Evolutionary conservation across 2,797 vertebrate genomes (phyloP).

Genomic region (Molossus alvarezi): DNA sequence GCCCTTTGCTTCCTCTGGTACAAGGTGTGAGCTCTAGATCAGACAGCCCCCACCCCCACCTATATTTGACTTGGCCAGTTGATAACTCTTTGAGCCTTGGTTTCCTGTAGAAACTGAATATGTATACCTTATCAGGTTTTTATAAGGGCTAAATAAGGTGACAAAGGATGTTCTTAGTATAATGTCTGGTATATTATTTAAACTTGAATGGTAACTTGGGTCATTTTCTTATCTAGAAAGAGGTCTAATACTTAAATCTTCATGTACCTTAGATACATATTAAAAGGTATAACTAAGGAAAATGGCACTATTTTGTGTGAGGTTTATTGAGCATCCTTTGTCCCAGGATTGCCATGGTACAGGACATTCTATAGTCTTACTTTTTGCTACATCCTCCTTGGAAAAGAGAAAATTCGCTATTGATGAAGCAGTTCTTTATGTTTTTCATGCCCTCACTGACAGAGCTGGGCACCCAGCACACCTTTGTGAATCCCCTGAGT

Average conservation of each 20-base stretch:
- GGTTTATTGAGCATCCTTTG: neutral
- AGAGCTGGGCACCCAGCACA: neutral
- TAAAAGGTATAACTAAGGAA: neutral
- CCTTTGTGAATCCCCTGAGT: rapidly evolving
- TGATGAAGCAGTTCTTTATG: neutral
- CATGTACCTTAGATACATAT: neutral
- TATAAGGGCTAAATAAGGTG: neutral
- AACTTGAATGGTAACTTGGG: neutral
- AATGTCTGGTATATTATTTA: neutral
- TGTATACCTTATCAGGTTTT: neutral
- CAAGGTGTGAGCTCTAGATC: neutral
- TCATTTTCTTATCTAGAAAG: neutral
- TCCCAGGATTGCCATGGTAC: neutral
- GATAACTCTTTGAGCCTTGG: neutral
- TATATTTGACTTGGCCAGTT: neutral
- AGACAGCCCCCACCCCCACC: neutral
- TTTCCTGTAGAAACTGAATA: neutral
- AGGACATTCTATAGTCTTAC: neutral
- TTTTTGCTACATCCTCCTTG: neutral
- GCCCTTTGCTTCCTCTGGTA: neutral
- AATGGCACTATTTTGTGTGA: neutral
- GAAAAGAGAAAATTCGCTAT: neutral
- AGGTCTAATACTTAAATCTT: neutral
- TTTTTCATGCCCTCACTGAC: no score
- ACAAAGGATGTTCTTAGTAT: neutral